These are phyloP conservation scores for Sylvilagus floridanus DNA, from an alignment of 2,797 vertebrate genomes.

Conservation along the genomic window DNA sequence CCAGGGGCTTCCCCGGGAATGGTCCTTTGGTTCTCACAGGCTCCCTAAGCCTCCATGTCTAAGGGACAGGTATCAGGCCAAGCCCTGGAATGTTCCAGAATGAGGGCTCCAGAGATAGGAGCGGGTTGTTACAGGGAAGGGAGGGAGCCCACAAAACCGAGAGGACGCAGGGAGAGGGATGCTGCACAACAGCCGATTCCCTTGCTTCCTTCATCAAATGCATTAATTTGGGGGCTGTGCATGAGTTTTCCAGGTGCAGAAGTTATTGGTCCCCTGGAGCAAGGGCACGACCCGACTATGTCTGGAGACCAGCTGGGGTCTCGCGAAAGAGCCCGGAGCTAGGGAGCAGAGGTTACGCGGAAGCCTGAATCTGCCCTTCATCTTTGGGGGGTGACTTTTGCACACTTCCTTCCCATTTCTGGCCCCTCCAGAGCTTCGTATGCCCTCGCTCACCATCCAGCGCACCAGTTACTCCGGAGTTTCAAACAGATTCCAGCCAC, in stretches of 20 bases:
- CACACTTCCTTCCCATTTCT: not conserved
- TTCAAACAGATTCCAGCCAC: not conserved
- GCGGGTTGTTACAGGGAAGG: not conserved
- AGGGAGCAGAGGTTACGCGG: not conserved
- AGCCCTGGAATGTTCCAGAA: not conserved
- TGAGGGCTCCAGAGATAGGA: not conserved
- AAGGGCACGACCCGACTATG: not conserved
- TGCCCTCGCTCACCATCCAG: not conserved
- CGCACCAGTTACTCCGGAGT: not conserved
- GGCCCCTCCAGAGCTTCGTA: not conserved
- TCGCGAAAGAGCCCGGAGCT: not conserved
- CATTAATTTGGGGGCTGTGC: not conserved
- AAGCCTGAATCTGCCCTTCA: not conserved
- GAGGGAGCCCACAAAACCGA: not conserved
- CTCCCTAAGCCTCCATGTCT: not conserved
- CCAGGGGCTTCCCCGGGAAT: not conserved
- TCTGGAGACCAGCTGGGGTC: constrained; percentile 64
- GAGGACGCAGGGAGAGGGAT: not conserved
- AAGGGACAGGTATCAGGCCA: not conserved
- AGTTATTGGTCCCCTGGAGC: constrained; percentile 52
- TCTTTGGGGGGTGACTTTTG: not conserved
- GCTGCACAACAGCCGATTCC: not conserved
- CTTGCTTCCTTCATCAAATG: not conserved
- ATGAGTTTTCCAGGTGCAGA: not conserved
- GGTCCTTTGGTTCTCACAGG: not conserved